A percentile compares a stretch with the other conserved stretches of the same genome.
These are phyloP conservation scores for Aricia artaxerxes DNA, from an alignment of 2,888 invertebrate genomes.

Conservation along the genomic window DNA sequence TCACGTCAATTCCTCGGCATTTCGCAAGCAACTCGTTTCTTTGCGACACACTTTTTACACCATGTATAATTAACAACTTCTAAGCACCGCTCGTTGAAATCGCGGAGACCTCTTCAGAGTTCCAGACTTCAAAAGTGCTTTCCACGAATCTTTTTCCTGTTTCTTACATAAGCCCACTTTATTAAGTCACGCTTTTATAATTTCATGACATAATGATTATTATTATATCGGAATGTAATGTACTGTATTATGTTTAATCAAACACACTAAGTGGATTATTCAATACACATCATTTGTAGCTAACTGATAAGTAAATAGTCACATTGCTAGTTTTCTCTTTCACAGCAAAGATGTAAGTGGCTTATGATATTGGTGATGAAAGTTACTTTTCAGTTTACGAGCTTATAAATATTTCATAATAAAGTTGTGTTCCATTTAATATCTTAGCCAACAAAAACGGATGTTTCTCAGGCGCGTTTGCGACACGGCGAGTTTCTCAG, in stretches of 20 bases:
- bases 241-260: neutral
- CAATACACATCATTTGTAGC: neutral
- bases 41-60: slow-evolving; percentile 41
- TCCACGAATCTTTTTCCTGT: slow-evolving; percentile 9
- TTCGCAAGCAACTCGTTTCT: slow-evolving; percentile 55
- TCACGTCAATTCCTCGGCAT: slow-evolving; percentile 43
- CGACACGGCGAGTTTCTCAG: slow-evolving; percentile 7
- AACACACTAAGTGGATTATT: slow-evolving; percentile 3
- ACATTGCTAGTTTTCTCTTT: neutral
- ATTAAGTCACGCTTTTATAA: slow-evolving; percentile 25
- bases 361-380: neutral
- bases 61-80: slow-evolving; percentile 31
- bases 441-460: neutral
- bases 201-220: slow-evolving; percentile 23
- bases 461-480: neutral
- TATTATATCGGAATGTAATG: slow-evolving; percentile 9
- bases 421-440: neutral
- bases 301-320: neutral
- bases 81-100: slow-evolving; percentile 26
- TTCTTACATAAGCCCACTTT: slow-evolving; percentile 22
- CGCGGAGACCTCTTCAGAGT: slow-evolving; percentile 5
- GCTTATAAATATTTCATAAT: neutral
- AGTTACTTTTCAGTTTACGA: neutral
- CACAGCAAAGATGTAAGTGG: neutral
- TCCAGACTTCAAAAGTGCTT: slow-evolving; percentile 15